Evolutionary conservation across 2,113 vertebrate species (phyloP).

Genomic region (Tachycineta bicolor): DNA sequence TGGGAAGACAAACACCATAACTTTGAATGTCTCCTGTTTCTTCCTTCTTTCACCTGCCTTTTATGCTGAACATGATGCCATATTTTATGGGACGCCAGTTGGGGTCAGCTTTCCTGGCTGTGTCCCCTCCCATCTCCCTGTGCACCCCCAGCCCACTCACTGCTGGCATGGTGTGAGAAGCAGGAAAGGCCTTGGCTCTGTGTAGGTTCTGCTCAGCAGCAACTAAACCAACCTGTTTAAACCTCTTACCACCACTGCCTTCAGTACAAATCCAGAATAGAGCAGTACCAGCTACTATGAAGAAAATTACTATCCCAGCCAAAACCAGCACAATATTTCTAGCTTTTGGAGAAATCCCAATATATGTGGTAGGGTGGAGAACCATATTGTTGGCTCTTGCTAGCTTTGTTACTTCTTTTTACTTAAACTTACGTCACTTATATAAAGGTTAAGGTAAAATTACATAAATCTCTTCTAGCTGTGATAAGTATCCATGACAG

Average conservation of each 20-base stretch:
- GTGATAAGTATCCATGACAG: constrained; percentile 76
- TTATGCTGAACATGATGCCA: not conserved
- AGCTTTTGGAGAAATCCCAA: not conserved
- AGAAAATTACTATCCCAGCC: not conserved
- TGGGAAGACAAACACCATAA: not conserved
- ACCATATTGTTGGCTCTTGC: not conserved
- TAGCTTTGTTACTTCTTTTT: not conserved
- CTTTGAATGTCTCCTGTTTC: not conserved
- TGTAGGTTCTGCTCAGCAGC: not conserved
- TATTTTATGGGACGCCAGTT: not conserved
- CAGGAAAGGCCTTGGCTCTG: not conserved
- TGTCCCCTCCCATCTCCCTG: not conserved
- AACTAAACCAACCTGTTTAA: not conserved
- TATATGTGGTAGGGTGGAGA: not conserved
- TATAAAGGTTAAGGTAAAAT: not conserved
- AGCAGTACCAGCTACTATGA: not conserved
- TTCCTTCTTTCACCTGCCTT: not conserved
- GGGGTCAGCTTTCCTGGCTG: not conserved
- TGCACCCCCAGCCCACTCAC: not conserved
- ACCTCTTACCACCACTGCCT: not conserved
- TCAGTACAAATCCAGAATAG: not conserved
- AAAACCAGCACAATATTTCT: not conserved
- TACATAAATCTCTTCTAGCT: constrained; percentile 70
- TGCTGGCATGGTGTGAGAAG: not conserved
- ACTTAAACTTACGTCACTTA: not conserved